phyloP scores from a whole-genome alignment of 2,113 vertebrate species.

The Pangasianodon gigas region DNA sequence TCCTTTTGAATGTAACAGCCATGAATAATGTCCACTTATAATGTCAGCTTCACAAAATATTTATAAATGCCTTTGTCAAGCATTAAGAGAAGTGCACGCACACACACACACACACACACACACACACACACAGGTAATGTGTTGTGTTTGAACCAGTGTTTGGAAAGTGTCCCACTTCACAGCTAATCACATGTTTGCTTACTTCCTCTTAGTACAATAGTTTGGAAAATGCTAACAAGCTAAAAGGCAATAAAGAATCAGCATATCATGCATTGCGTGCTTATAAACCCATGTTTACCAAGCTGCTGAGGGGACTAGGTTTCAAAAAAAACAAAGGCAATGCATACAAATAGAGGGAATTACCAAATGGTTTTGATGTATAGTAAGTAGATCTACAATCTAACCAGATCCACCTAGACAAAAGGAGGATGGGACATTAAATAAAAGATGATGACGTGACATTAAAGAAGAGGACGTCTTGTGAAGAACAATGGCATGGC shows the following conservation, averaged over 20 bases:
- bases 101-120: background rate
- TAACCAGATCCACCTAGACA: background rate
- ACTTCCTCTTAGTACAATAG: conserved; percentile 2
- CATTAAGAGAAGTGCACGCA: background rate
- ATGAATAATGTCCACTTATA: background rate
- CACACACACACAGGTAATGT: background rate
- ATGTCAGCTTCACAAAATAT: background rate
- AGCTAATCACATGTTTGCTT: conserved; percentile 2
- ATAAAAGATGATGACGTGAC: background rate
- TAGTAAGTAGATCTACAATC: background rate
- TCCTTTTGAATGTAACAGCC: background rate
- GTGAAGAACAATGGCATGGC: background rate
- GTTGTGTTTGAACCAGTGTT: background rate
- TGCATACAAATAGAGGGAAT: background rate
- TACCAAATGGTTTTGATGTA: background rate
- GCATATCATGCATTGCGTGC: background rate
- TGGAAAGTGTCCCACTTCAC: background rate
- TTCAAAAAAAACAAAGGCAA: background rate
- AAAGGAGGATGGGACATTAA: background rate
- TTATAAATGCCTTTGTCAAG: background rate
- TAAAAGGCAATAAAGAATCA: background rate
- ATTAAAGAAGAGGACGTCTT: background rate
- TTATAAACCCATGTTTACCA: background rate
- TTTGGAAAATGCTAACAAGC: background rate
- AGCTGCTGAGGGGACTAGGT: background rate